These are phyloP conservation scores for Centropus unirufus DNA, from an alignment of 2,113 vertebrate species.

Conservation along the genomic window DNA sequence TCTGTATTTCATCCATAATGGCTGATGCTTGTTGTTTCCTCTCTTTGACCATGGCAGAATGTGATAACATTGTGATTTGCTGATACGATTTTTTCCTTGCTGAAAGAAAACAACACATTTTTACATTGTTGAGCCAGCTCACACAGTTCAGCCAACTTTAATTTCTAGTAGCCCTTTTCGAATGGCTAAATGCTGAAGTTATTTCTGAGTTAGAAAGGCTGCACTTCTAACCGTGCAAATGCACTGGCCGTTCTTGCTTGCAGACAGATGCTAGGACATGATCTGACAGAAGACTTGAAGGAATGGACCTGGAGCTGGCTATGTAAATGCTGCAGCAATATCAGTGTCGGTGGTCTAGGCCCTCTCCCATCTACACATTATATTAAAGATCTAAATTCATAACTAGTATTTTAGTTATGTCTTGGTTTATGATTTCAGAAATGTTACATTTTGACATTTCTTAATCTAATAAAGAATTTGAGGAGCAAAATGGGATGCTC, in stretches of 20 bases:
- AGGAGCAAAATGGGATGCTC: neutral
- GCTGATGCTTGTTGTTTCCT: slow-evolving; percentile 90
- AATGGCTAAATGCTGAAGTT: neutral
- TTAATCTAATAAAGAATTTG: slow-evolving; percentile 6
- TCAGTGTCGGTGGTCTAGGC: slow-evolving; percentile 1
- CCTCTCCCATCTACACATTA: neutral
- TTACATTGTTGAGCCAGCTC: slow-evolving; percentile 17
- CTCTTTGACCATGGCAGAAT: slow-evolving; percentile 86
- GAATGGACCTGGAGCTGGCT: neutral
- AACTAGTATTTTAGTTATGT: neutral
- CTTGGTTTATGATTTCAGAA: neutral
- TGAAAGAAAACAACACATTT: slow-evolving; percentile 75
- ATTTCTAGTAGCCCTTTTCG: neutral
- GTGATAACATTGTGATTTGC: slow-evolving; percentile 83
- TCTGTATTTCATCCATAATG: slow-evolving; percentile 91
- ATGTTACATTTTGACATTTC: slow-evolving; percentile 3
- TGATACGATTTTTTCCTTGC: slow-evolving; percentile 60
- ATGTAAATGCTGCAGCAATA: slow-evolving; percentile 8
- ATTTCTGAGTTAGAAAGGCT: neutral
- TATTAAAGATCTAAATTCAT: neutral
- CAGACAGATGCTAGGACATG: neutral
- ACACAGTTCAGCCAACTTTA: neutral
- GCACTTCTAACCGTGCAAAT: neutral
- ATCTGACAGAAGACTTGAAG: neutral
- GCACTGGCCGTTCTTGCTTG: neutral